Base-by-base conservation (phyloP, 2,113 vertebrate genomes). In the Trematomus loennbergii region DNA sequence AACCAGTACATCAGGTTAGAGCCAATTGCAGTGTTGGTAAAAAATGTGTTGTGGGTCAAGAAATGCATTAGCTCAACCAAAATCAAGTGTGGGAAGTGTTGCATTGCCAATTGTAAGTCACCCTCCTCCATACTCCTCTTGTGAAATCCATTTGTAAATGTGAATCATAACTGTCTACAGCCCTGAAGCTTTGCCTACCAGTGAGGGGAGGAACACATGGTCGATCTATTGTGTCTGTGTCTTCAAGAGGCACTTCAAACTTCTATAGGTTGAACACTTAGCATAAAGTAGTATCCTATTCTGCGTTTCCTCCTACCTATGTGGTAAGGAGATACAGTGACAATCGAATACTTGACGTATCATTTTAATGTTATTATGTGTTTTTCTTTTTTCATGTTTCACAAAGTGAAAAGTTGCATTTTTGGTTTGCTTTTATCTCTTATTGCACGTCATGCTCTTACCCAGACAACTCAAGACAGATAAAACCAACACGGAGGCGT, bases 1-100 rank as follows among this genome's bases (percentile, higher is more conserved):
- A 73, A 80, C 81, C 67, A 49, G 85, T 87, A 65, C 72, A 80
- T 73, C 81, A 70, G 73, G 76, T 68, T 52, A 18, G 43, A 72
- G 48, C 58, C 25, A 16, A 36, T 20, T 33, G 59, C 29, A 64
- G 65, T 6, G 10, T n/a, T 72, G 40, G 48, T 53, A 12, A 40
- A 22, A 49, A 58, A 36, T 61, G 36, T 52, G 53, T 25, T n/a
- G 40, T 9, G 29, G 67, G 33, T 77, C 61, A 71, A 73, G 40
- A 69, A 76, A 78, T 63, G 52, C 58, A 62, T 71, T 36, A 67
- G 72, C 59, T 68, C 29, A 59, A 15, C 20, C 22, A 12, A 59
- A 63, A 55, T 61, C 20, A 85, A 70, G 60, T 20, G 40, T 15
- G 58, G 53, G 46, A 29, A n/a, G 57, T 65, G 40, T 65, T 65